Base-by-base conservation (phyloP, 1,140 invertebrate species). In the Sipha flava region DNA sequence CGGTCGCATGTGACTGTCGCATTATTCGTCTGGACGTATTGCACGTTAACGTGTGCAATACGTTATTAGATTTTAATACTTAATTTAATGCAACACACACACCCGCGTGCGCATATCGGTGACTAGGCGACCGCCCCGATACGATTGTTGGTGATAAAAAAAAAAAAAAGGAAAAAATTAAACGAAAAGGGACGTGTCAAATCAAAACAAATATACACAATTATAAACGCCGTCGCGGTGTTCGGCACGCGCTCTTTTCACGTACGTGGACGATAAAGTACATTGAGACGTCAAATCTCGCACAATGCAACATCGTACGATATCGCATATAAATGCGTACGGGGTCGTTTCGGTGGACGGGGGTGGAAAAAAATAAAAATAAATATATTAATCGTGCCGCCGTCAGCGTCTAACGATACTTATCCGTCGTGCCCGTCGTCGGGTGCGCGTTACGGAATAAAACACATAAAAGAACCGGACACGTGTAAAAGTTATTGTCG, bases 401-500 rank as follows among this genome's bases (percentile, higher is more conserved):
- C 72, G n/a, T 75, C 37, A 52, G 70, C 70, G 54, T n/a, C n/a
- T n/a, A 73, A 73, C 70, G 70, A 73, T 73, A 73, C 70, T 66
- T 34, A 10, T 23, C 3, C 29, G 29, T 29, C 54, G 54, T n/a
- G n/a, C n/a, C n/a, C n/a, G n/a, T n/a, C n/a, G n/a, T 31, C 37
- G 64, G 40, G 40, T 21, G 37, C 37, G n/a, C 37, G 64, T 43
- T 3, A 43, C 37, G 4, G 16, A 66, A 66, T 66, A 66, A 66
- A 66, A 66, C 64, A 66, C 49, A 75, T 75, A 75, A 75, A 75
- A 75, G 72, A 75, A 75, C 72, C 72, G 72, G 72, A 75, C 72
- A 75, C 72, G 72, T 75, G 72, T 75, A 52, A 66, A 75, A 75
- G 45, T 75, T 75, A 75, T 75, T 75, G 72, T 75, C 72, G n/a